Conservation (phyloP, 1,140 invertebrate species). For the Leptinotarsa texana region DNA sequence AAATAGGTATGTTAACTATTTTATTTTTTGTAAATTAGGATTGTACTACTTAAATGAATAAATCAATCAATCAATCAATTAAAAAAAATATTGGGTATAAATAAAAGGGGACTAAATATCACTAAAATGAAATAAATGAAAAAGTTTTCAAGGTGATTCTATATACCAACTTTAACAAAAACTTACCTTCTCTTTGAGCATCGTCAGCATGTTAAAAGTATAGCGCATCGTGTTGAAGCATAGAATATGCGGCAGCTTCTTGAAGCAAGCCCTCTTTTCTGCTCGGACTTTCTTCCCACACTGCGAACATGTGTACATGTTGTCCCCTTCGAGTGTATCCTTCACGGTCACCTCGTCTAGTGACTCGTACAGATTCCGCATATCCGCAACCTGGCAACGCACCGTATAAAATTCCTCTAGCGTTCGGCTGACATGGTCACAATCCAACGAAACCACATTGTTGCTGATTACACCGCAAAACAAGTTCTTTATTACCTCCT, state of each 20-base stretch:
- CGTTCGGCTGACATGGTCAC: conserved; percentile 90
- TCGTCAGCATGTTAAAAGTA: conserved; percentile 96
- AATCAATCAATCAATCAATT: no score
- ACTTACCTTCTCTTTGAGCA: conserved; percentile 91
- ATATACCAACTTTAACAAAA: no score
- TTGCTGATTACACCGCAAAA: conserved; percentile 93
- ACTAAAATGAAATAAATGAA: no score
- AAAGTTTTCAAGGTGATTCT: no score
- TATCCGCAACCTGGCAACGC: conserved; percentile 86
- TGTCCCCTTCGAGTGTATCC: conserved; percentile 94
- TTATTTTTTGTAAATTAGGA: no score
- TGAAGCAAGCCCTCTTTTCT: conserved; percentile 93
- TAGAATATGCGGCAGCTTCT: conserved; percentile 88
- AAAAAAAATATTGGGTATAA: no score
- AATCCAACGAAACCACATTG: conserved; percentile 93
- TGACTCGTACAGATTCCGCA: conserved; percentile 93
- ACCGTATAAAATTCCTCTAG: conserved; percentile 96
- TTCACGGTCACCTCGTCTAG: conserved; percentile 95
- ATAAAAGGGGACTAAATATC: no score
- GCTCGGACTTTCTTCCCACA: conserved; percentile 93
- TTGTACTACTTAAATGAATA: no score
- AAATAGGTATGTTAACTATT: no score
- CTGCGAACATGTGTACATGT: conserved; percentile 96
- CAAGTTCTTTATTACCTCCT: conserved; percentile 85
- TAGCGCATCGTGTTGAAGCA: conserved; percentile 99